Base-by-base conservation (phyloP, 2,888 invertebrate species). In the Trissolcus brochymenae region DNA sequence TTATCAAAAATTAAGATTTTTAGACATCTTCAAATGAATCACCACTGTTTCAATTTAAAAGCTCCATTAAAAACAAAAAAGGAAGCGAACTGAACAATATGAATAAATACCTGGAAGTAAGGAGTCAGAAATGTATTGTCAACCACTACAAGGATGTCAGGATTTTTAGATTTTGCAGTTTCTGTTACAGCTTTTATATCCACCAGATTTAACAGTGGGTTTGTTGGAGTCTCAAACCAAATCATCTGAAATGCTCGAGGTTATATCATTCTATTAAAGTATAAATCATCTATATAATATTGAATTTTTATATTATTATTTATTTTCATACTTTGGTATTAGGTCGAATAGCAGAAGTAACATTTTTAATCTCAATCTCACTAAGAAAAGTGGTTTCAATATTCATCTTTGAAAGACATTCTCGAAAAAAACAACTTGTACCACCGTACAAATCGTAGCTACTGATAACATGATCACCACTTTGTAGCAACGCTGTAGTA, bases 221-320 rank as follows among this genome's bases (percentile, higher is more conserved):
- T 99, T n/a, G 98, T 97, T 0, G 98, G 98, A 0, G 96, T 94
- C 90, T 99, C 99, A 76, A 98, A 89, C 98, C 98, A 99, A 46
- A 99, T 91, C 89, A 95, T 90, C 94, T 95, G 84, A 21, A 51
- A 91, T 60, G 0, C 25, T 51, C 41, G 4, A 4, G 0, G 35
- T 35, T 7, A 35, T 35, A 7, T 35, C 9, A 51, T 35, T 35
- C 35, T 11, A 35, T 35, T 35, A 35, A 0, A 9, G 9, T 35
- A 35, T 35, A 35, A 35, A 7, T 25, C 4, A 25, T 9, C 35
- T 35, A 35, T 6, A 35, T 35, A 9, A 9, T 1, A 35, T 35
- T 9, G 2, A 35, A n/a, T n/a, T 4, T 6, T 14, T 1, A 40
- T n/a, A 60, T 21, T 21, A 11, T 49, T 61, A 25, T n/a, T 62